phyloP scores from a whole-genome alignment of 2,888 invertebrate species.

The Machimus rusticus region DNA sequence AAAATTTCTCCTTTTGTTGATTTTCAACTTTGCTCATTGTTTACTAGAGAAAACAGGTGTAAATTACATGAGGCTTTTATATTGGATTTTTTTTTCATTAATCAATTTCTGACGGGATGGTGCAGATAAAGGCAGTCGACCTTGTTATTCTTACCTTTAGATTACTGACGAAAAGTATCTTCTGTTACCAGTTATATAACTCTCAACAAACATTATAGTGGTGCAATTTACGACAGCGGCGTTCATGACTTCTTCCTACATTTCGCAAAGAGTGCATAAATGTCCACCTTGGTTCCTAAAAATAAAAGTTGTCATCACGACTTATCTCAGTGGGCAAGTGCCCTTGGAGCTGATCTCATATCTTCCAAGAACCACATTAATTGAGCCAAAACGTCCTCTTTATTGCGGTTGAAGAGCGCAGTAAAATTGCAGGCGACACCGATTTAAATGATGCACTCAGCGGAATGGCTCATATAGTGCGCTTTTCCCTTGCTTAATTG shows the following conservation, averaged over 20 bases:
- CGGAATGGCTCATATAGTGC: not conserved
- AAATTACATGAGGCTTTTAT: not conserved
- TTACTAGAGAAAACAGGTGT: not conserved
- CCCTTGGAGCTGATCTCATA: not conserved
- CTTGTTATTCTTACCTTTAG: not conserved
- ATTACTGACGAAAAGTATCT: not conserved
- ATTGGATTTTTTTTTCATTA: not conserved
- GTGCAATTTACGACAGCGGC: not conserved
- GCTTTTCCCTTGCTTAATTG: not conserved
- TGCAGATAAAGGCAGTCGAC: not conserved
- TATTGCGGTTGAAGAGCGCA: not conserved
- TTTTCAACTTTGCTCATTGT: not conserved
- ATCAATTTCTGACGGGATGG: not conserved
- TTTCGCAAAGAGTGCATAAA: not conserved
- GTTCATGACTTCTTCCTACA: not conserved
- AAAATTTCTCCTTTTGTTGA: not conserved
- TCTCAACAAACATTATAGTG: not conserved
- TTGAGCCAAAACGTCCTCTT: not conserved
- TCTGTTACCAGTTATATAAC: not conserved
- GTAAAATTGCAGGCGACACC: not conserved
- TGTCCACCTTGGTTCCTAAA: not conserved
- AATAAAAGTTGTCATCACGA: not conserved
- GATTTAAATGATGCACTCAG: not conserved
- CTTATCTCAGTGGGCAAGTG: not conserved
- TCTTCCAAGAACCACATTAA: not conserved